A percentile compares a stretch with the other conserved stretches of the same genome.
phyloP scores from a whole-genome alignment of 2,797 vertebrate species.

The Kryptopterus vitreolus region DNA sequence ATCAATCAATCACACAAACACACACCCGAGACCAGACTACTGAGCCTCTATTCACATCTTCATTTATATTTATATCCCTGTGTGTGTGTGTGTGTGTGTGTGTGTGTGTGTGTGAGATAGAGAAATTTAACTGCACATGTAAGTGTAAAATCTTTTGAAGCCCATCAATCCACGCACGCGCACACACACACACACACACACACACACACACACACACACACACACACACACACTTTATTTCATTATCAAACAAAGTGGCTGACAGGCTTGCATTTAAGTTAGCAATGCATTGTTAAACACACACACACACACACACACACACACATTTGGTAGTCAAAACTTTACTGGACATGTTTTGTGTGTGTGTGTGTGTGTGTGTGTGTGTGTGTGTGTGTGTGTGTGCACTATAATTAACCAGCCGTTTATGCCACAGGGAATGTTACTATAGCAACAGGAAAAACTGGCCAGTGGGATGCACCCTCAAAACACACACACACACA shows the following conservation, averaged over 20 bases:
- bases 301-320: constrained; percentile 1
- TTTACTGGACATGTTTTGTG: background rate
- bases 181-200: background rate
- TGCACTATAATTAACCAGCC: constrained; percentile 10
- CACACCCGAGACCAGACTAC: background rate
- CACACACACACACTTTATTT: constrained; percentile 13
- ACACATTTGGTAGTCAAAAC: constrained; percentile 28
- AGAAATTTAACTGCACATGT: background rate
- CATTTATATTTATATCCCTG: background rate
- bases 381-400: background rate
- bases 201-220: constrained; percentile 9
- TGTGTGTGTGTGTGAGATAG: background rate
- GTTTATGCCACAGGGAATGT: constrained; percentile 7
- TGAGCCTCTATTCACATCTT: background rate
- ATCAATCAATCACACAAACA: background rate
- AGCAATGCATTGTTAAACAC: background rate
- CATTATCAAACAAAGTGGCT: constrained; percentile 2
- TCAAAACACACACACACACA: background rate
- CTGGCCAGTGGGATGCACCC: constrained; percentile 3
- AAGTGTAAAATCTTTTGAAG: constrained; percentile 42
- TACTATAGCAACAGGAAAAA: constrained; percentile 4
- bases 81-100: background rate
- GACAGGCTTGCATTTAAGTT: background rate
- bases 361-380: background rate
- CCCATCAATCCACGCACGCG: constrained; percentile 34